These are phyloP conservation scores for Xyrichtys novacula DNA, from an alignment of 2,797 vertebrate genomes.

Conservation along the genomic window DNA sequence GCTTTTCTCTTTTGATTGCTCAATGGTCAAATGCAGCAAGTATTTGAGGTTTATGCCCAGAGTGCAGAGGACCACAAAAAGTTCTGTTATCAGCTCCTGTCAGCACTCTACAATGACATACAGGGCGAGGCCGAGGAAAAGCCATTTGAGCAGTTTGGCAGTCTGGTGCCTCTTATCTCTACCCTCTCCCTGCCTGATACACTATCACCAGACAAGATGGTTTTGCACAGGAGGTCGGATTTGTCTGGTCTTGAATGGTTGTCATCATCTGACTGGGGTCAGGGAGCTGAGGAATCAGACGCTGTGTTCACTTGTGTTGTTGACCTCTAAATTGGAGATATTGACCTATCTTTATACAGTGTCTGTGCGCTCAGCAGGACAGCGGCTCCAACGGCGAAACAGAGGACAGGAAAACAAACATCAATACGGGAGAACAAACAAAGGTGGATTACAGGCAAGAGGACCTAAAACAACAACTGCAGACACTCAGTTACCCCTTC, in stretches of 20 bases:
- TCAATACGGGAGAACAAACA: constrained; percentile 39
- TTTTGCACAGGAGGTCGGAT: constrained; percentile 56
- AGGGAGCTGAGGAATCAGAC: constrained; percentile 52
- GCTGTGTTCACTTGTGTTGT: constrained; percentile 47
- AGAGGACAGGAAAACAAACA: constrained; percentile 67
- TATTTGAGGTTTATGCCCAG: constrained; percentile 22
- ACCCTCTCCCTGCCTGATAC: constrained; percentile 51
- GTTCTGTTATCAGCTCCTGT: constrained; percentile 46
- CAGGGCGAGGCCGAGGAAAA: constrained; percentile 37
- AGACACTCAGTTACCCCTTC: neutral
- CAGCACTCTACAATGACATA: constrained; percentile 44
- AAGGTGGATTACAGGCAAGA: constrained; percentile 15
- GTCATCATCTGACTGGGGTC: constrained; percentile 54
- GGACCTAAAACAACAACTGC: neutral
- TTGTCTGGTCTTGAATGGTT: constrained; percentile 59
- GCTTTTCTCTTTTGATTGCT: constrained; percentile 5
- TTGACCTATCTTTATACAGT: constrained; percentile 71
- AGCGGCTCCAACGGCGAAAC: constrained; percentile 38
- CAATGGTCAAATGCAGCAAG: constrained; percentile 6
- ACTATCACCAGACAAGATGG: constrained; percentile 55
- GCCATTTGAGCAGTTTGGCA: constrained; percentile 40
- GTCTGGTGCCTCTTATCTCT: constrained; percentile 62
- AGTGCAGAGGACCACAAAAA: constrained; percentile 10
- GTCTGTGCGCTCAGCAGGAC: constrained; percentile 57
- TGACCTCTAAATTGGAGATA: constrained; percentile 74